phyloP scores from a whole-genome alignment of 2,797 vertebrate genomes.

The Podarcis lilfordi region DNA sequence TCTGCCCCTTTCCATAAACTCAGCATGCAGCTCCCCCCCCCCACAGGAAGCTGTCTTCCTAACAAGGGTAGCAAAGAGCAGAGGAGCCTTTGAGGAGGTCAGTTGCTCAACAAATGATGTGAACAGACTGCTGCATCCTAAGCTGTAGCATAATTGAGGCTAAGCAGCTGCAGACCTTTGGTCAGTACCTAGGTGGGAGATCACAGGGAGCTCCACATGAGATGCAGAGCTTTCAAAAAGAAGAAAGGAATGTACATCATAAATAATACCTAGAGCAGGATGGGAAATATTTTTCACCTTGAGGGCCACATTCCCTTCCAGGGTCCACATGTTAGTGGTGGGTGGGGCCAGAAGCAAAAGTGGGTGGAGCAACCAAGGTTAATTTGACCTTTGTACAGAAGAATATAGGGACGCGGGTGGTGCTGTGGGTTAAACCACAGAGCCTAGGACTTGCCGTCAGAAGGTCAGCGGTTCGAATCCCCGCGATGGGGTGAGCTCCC shows the following conservation, averaged over 20 bases:
- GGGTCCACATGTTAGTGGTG: too few relatives aligned
- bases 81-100: not conserved
- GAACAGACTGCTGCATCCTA: not conserved
- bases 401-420: too few relatives aligned
- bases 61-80: not conserved
- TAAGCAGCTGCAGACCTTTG: not conserved
- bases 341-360: too few relatives aligned
- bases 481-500: too few relatives aligned
- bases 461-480: too few relatives aligned
- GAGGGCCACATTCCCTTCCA: too few relatives aligned
- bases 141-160: not conserved
- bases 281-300: too few relatives aligned
- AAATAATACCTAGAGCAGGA: not conserved
- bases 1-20: slow-evolving; percentile 9
- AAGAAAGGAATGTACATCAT: not conserved
- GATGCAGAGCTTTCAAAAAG: not conserved
- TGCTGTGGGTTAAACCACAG: too few relatives aligned
- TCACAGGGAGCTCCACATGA: not conserved
- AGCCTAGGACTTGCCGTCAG: too few relatives aligned
- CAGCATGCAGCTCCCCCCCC: not conserved
- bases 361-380: too few relatives aligned
- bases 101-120: not conserved
- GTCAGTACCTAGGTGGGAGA: not conserved
- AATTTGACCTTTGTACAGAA: too few relatives aligned
- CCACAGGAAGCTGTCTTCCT: too few relatives aligned